Conservation (phyloP, 2,113 vertebrate genomes). For the Gallinago undulata region DNA sequence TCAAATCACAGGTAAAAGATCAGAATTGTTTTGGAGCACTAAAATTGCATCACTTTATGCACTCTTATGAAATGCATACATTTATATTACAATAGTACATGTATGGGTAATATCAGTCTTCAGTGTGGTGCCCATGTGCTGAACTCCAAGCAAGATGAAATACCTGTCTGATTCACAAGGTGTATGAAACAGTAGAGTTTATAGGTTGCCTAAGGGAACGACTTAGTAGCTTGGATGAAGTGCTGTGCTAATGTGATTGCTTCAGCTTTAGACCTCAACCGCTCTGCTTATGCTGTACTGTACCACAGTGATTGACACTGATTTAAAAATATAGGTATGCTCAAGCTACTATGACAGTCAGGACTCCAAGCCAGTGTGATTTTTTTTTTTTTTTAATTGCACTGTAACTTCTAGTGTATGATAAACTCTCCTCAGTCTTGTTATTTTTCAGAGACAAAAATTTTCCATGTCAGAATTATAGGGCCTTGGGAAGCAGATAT, state of each 20-base stretch:
- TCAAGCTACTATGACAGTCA: background rate
- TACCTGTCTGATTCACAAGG: background rate
- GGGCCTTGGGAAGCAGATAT: background rate
- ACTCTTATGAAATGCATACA: background rate
- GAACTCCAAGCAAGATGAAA: background rate
- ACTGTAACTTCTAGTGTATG: background rate
- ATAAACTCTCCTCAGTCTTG: background rate
- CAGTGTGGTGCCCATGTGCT: background rate
- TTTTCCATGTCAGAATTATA: background rate
- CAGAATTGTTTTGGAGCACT: background rate
- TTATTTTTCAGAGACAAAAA: background rate
- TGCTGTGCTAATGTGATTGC: background rate
- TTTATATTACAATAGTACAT: background rate
- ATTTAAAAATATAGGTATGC: background rate
- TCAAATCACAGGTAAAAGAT: background rate
- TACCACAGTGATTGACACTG: background rate
- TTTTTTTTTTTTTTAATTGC: background rate
- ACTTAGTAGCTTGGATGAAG: background rate
- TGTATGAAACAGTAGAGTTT: background rate
- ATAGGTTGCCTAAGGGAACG: background rate
- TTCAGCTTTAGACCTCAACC: background rate
- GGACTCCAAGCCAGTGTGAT: fast-evolving
- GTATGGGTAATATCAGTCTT: background rate
- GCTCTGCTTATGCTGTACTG: background rate
- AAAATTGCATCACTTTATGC: background rate